These are phyloP conservation scores for pig (Sus scrofa) DNA, from an alignment of 2,113 vertebrate genomes.

Conservation along the genomic window T2T-Sscrofa CM000812.6:115173501-115174000, in stretches of 20 bases:
- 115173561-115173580: background rate
- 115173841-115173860: background rate
- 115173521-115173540: background rate
- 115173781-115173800: slow-evolving; percentile 62
- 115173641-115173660: slow-evolving; percentile 12
- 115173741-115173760: slow-evolving; percentile 67
- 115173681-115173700: slow-evolving; percentile 46
- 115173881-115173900: background rate
- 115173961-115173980: background rate
- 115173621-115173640: slow-evolving; percentile 65
- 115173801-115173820: slow-evolving; percentile 22
- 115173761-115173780: slow-evolving; percentile 61
- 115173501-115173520: slow-evolving; percentile 36
- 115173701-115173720: slow-evolving; percentile 70
- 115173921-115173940: background rate
- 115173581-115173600: slow-evolving; percentile 11
- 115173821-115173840: slow-evolving; percentile 29
- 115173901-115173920: background rate
- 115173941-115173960: slow-evolving; percentile 12
- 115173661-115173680: slow-evolving; percentile 54
- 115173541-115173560: slow-evolving; percentile 3
- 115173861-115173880: background rate
- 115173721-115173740: slow-evolving; percentile 75
- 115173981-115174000: background rate
- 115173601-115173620: background rate